A percentile compares a stretch with the other conserved stretches of the same genome.
Conservation (phyloP, 2,113 vertebrate species). For the Sinocyclocheilus grahami region DNA sequence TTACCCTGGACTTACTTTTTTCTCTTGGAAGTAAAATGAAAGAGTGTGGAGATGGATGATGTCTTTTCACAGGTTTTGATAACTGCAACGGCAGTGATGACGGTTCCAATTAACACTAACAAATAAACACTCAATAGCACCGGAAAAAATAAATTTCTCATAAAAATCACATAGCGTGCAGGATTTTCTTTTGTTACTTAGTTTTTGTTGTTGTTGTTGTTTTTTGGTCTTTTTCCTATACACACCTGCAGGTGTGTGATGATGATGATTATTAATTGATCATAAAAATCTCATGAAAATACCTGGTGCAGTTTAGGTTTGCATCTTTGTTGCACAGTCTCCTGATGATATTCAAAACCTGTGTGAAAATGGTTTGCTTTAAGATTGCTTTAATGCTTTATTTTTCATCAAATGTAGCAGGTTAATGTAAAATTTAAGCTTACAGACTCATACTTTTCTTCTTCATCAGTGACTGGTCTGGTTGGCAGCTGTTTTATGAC, state of each 20-base stretch:
- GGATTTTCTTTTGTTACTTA: too few species aligned
- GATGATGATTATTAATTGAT: not conserved
- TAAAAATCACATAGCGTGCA: too few species aligned
- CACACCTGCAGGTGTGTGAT: too few species aligned
- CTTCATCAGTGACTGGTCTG: conserved; percentile 64
- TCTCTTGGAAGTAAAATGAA: conserved; percentile 72
- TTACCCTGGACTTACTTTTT: conserved; percentile 61
- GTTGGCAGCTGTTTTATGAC: conserved; percentile 58
- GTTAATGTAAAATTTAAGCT: conserved; percentile 40
- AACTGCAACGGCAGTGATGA: conserved; percentile 51
- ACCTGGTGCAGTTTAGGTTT: conserved; percentile 70
- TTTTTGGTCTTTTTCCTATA: too few species aligned
- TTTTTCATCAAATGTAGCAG: not conserved
- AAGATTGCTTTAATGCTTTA: not conserved
- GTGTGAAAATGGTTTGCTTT: not conserved
- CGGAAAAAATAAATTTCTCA: not conserved
- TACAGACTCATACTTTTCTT: conserved; percentile 72
- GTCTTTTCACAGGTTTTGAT: conserved; percentile 62
- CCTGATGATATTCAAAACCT: conserved; percentile 70
- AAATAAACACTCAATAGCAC: conserved; percentile 4
- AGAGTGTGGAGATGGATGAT: conserved; percentile 67
- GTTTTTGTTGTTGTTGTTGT: too few species aligned
- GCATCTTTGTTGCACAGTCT: conserved; percentile 71
- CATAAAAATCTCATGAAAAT: not conserved
- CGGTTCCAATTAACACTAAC: conserved; percentile 1